These are phyloP conservation scores for Gavialis gangeticus DNA, from an alignment of 2,113 vertebrate genomes.

Conservation along the genomic window DNA sequence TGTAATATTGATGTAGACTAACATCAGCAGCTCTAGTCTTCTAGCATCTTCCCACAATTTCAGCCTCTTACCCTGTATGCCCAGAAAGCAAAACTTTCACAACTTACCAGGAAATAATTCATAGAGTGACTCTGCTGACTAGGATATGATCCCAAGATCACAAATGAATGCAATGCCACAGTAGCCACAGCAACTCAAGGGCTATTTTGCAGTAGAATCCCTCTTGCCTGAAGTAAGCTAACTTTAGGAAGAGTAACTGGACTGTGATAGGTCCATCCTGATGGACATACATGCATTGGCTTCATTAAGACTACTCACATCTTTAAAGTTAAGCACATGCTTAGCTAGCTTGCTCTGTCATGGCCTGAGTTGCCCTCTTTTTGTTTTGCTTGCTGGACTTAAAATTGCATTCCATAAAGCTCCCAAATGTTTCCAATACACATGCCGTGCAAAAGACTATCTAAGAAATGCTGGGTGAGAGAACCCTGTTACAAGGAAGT, in stretches of 20 bases:
- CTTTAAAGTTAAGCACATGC: background rate
- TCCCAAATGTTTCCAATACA: rapidly evolving
- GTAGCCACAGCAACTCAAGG: background rate
- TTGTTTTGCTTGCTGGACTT: rapidly evolving
- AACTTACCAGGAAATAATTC: background rate
- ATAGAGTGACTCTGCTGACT: background rate
- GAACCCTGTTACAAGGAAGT: background rate
- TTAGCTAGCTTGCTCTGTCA: background rate
- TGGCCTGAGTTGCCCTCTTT: background rate
- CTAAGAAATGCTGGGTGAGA: rapidly evolving
- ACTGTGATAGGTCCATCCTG: background rate
- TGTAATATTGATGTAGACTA: background rate
- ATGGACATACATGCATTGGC: background rate
- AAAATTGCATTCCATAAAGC: rapidly evolving
- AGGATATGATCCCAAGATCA: background rate
- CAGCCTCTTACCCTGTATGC: background rate
- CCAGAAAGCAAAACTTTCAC: background rate
- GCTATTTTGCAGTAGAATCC: rapidly evolving
- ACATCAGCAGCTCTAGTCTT: background rate
- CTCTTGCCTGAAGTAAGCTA: background rate
- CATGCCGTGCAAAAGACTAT: rapidly evolving
- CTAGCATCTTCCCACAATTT: background rate
- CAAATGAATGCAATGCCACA: background rate
- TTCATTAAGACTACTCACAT: background rate
- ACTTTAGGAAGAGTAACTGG: background rate